Percentiles rank a stretch among this genome's conserved stretches.
phyloP scores from a whole-genome alignment of 2,888 invertebrate species.

The Drosophila limbata region DNA sequence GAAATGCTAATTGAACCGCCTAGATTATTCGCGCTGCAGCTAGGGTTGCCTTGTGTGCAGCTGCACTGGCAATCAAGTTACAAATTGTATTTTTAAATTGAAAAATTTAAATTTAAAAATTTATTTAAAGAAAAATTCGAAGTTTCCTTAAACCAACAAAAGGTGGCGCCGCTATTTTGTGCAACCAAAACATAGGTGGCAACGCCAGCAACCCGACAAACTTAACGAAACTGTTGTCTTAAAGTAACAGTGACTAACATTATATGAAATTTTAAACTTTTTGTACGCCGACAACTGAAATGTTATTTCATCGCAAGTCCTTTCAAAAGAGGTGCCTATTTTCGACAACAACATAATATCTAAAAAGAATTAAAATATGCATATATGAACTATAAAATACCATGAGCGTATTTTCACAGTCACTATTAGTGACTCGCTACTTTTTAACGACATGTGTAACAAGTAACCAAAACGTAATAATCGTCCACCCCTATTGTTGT shows the following conservation, averaged over 20 bases:
- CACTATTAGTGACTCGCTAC: constrained; percentile 5
- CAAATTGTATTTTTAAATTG: no score
- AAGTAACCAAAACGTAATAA: constrained; percentile 6
- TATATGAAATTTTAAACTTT: not conserved
- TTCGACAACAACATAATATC: no score
- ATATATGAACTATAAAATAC: constrained; percentile 1
- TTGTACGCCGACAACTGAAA: not conserved
- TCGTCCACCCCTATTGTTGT: constrained; percentile 60
- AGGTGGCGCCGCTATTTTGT: no score
- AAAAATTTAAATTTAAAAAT: no score
- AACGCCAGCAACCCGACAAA: not conserved
- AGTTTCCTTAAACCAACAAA: no score
- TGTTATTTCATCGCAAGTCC: not conserved
- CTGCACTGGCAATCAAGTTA: no score
- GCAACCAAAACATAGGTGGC: constrained; percentile 1
- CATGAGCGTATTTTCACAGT: not conserved
- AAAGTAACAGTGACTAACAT: not conserved
- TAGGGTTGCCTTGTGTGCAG: no score
- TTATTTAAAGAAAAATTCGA: no score
- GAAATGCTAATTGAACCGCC: no score
- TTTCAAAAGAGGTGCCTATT: no score
- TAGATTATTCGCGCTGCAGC: no score
- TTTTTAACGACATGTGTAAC: constrained; percentile 7
- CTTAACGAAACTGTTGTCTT: not conserved
- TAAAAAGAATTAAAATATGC: not conserved